Evolutionary conservation across 2,113 vertebrate species (phyloP).

Genomic region (Phodopus roborovskii): DNA sequence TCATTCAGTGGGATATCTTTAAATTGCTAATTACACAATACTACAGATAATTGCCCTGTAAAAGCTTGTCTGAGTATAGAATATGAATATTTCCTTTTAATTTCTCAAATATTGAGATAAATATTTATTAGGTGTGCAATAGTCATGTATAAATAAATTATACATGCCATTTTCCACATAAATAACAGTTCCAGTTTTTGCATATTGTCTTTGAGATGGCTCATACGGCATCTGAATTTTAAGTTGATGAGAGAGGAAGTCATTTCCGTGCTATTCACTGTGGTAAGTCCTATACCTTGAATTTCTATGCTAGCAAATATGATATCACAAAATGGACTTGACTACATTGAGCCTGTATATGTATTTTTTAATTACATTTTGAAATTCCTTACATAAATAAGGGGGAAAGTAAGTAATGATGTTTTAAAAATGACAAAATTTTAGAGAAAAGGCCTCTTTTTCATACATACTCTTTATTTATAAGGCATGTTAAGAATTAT

Average conservation of each 20-base stretch:
- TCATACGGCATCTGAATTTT: constrained; percentile 38
- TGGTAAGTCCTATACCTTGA: neutral
- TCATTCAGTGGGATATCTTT: constrained; percentile 60
- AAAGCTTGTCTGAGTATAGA: constrained; percentile 57
- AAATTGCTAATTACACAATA: constrained; percentile 72
- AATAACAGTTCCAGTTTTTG: neutral
- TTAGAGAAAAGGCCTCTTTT: neutral
- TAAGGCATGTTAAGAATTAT: neutral
- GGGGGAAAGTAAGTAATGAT: neutral
- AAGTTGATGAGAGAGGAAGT: neutral
- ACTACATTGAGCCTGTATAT: neutral
- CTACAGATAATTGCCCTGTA: constrained; percentile 62
- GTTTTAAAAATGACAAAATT: neutral
- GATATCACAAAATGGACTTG: neutral
- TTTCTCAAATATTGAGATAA: constrained; percentile 45
- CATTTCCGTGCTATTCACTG: neutral
- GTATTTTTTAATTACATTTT: constrained; percentile 3
- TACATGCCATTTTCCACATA: neutral
- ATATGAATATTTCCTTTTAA: constrained; percentile 52
- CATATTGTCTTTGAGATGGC: neutral
- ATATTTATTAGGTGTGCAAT: constrained; percentile 11
- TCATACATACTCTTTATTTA: neutral
- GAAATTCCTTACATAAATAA: neutral
- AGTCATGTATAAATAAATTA: constrained; percentile 46
- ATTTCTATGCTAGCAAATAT: neutral